Base-by-base conservation (phyloP, 1,140 invertebrate genomes). In the Anastrepha obliqua region DNA sequence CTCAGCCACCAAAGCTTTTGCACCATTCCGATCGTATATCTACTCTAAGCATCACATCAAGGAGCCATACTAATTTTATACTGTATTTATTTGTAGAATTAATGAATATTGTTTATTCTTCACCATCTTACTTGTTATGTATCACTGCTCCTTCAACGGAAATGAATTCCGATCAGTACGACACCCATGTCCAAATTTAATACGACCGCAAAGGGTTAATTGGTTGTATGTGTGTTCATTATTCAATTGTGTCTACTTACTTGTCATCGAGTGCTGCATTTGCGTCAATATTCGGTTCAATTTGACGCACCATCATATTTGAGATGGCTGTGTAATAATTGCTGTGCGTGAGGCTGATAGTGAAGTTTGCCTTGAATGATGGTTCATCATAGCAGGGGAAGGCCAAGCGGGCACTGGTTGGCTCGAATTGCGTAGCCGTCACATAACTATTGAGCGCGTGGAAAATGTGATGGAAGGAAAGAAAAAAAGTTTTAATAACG, bases 331-430 rank as follows among this genome's bases (percentile, higher is more conserved):
- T 93, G 87, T 95, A 94, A 9, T 93, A 91, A 2, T 86, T 89
- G 2, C 94, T 94, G 86, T 94, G 94, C 0, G 95, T 95, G 15
- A 97, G 90, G 0, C 92, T 93, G 1, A 97, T 93, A 15, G 91
- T 94, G 90, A 97, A 98, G 3, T 94, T 95, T 0, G 97, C 95
- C 90, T 97, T 98, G 89, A 97, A 95, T 17, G 94, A 94, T 0
- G 98, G 98, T 90, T 99, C 98, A 93, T 99, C 98, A 90, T 97
- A 97, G 91, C 97, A 98, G 0, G 98, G 98, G 91, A 98, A 98
- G 2, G 96, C 96, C 62, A 95, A 94, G 11, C 98, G 94, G 1
- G 97, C 97, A 92, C 96, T 95, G 0, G 96, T 97, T 0, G 97
- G 95, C 90, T 98, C 95, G 90, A 98, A 96, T 92, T 98, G 97